Base-by-base conservation (phyloP, 1,140 invertebrate genomes). In the Zaprionus africanus region DNA sequence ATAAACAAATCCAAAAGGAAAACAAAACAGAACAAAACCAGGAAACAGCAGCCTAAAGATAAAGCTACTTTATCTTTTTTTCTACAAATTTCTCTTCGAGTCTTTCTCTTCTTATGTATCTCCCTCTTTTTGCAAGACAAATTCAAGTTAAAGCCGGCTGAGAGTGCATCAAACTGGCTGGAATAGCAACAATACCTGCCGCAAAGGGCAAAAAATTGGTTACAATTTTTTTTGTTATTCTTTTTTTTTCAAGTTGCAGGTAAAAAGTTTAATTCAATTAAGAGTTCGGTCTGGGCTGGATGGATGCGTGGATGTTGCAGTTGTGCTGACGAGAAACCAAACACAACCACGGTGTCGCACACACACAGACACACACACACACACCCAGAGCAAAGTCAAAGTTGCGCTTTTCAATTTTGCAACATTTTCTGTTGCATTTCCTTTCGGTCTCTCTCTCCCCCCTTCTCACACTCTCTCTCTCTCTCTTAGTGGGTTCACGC, bases 201-300 rank as follows among this genome's bases (percentile, higher is more conserved):
- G 12, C 31, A 26, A 62, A 22, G 22, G 53, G 54, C 5, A 36
- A 41, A 70, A 62, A 74, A 69, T 46, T 46, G 41, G 41, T 9
- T 46, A 17, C 7, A 17, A 68, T 43, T 58, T 62, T 51, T 72
- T 72, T 65, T n/a, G 43, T 43, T 58, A 62, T 51, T 60, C 46
- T 57, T 49, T 26, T 58, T 57, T 61, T 72, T 61, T 17, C 6
- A 28, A 60, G 59, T 76, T 76, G 53, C 61, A 69, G 69, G 61
- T 66, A 75, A 74, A 81, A 81, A 81, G 66, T 81, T 81, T 81
- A 79, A 79, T 81, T 81, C 79, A 81, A 81, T 81, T 81, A 81
- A 81, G 79, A 81, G 75, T 80, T 80, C 58, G 60, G 70, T 51
- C 69, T 62, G 60, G 24, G 22, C 60, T 67, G 76, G 64, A 68